phyloP scores from a whole-genome alignment of 2,888 invertebrate genomes.

The Acholoe squamosa region DNA sequence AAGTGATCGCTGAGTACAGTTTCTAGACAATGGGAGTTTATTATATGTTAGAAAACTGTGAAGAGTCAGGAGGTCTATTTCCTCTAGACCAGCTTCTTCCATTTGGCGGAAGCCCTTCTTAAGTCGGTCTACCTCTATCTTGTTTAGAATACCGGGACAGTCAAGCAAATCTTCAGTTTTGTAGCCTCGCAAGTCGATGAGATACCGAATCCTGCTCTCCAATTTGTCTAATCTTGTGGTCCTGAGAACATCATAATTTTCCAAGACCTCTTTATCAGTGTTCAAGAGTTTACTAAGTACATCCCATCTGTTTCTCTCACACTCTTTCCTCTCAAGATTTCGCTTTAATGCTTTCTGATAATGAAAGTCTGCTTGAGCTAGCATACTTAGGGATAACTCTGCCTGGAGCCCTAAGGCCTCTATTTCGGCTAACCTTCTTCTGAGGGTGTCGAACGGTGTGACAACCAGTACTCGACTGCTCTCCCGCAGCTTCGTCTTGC shows the following conservation, averaged over 20 bases:
- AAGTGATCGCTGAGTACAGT: neutral
- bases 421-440: neutral
- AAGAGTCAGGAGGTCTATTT: neutral
- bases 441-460: neutral
- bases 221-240: neutral
- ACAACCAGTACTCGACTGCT: neutral
- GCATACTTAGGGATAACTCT: neutral
- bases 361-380: neutral
- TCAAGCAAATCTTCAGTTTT: neutral
- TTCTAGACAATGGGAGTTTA: neutral
- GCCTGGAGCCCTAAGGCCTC: neutral
- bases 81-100: slow-evolving; percentile 49
- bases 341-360: neutral
- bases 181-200: neutral
- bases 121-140: neutral
- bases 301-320: neutral
- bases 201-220: neutral
- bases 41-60: neutral
- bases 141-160: slow-evolving; percentile 6
- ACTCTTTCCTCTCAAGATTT: neutral
- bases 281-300: neutral
- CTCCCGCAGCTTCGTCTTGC: neutral
- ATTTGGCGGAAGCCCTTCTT: neutral
- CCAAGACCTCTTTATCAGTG: neutral
- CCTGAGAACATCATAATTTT: neutral